Evolutionary conservation across 1,140 invertebrate genomes (phyloP).

Genomic region (Heliconius himera): DNA sequence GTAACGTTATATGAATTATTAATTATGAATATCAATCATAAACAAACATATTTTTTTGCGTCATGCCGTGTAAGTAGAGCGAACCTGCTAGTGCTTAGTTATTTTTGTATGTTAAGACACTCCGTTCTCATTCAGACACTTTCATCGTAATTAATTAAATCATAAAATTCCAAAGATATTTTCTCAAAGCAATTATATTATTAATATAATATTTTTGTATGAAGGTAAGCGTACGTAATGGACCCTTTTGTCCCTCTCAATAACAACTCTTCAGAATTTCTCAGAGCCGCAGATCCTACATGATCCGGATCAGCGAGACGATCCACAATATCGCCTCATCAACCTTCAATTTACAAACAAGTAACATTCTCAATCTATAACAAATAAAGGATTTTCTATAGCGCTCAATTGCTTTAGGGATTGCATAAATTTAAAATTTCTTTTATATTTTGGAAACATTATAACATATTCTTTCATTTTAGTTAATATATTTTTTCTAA

Average conservation of each 20-base stretch:
- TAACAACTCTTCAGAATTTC: slow-evolving; percentile 40
- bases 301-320: slow-evolving; percentile 37
- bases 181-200: background rate
- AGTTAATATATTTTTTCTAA: background rate
- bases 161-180: no score
- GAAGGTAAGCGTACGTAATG: background rate
- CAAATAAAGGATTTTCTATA: background rate
- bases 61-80: no score
- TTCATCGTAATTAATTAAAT: no score
- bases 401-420: background rate
- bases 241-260: slow-evolving; percentile 24
- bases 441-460: background rate
- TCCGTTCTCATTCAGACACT: no score
- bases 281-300: slow-evolving; percentile 28
- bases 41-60: no score
- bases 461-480: no score
- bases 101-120: no score
- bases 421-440: background rate
- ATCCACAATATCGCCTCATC: slow-evolving; percentile 25
- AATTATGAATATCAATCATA: no score
- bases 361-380: slow-evolving; percentile 3
- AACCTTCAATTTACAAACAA: slow-evolving; percentile 25
- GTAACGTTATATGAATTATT: no score
- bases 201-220: background rate
- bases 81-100: no score